Percentiles rank a stretch among this genome's conserved stretches.
Conservation (phyloP, 2,888 invertebrate genomes). For the Lucinisca nassula region DNA sequence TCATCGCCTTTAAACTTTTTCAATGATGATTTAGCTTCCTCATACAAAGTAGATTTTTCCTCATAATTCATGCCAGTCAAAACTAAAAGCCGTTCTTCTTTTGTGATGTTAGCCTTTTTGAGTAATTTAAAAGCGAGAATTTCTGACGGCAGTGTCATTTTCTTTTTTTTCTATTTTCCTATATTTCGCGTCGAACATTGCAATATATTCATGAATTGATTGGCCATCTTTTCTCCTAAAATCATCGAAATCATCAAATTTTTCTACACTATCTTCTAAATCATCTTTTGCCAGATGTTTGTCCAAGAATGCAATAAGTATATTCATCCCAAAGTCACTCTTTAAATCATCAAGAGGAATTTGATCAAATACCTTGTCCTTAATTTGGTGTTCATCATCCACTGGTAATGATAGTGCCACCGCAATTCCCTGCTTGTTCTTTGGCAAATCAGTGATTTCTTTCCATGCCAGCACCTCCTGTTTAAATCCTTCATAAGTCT, state of each 20-base stretch:
- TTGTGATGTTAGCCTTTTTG: conserved; percentile 58
- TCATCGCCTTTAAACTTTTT: not conserved
- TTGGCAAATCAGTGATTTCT: conserved; percentile 59
- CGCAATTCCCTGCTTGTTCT: conserved; percentile 59
- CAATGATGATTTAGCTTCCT: conserved; percentile 12
- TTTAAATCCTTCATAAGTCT: conserved; percentile 61
- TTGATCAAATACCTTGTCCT: conserved; percentile 68
- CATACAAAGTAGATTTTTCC: conserved; percentile 36
- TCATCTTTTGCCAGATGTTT: conserved; percentile 69
- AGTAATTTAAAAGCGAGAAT: conserved; percentile 64
- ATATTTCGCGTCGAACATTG: conserved; percentile 57
- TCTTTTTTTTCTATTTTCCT: conserved; percentile 66
- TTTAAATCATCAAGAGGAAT: conserved; percentile 60
- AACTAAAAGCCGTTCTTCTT: conserved; percentile 51
- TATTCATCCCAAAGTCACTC: conserved; percentile 54
- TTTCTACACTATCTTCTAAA: conserved; percentile 62
- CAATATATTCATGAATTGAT: conserved; percentile 54
- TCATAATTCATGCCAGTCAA: conserved; percentile 58
- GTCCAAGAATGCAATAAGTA: conserved; percentile 60
- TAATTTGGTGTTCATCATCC: conserved; percentile 46
- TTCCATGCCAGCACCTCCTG: conserved; percentile 64
- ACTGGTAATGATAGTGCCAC: conserved; percentile 66
- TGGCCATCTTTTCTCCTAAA: conserved; percentile 48
- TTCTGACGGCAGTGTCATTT: conserved; percentile 66
- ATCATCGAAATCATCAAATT: conserved; percentile 68